Base-by-base conservation (phyloP, 2,113 vertebrate genomes). In the Ameiurus melas region DNA sequence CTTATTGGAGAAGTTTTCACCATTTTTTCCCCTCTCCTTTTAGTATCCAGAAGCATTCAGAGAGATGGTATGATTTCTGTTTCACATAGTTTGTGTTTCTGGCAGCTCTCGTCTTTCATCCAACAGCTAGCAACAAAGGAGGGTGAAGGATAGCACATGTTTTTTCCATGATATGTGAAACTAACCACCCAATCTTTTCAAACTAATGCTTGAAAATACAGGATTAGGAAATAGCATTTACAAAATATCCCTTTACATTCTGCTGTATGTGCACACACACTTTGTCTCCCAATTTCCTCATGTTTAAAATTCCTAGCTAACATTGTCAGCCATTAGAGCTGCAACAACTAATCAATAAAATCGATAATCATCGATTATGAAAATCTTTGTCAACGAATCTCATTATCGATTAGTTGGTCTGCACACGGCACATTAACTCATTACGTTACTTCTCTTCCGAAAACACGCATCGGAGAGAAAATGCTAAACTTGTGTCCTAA, bases 31-130 rank as follows among this genome's bases (percentile, higher is more conserved):
- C 2, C 7, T 51, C 13, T 33, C 17, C 55, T 36, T 68, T 58
- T 51, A 68, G 43, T 82, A 58, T 83, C 36, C 66, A 47, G 78
- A 83, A 71, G 51, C 14, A 33, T 87, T 85, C 16, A 85, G 62
- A 57, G 39, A 25, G 79, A 75, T 27, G n/a, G 55, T 22, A 68
- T 86, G 77, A 85, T 89, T 43, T 62, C n/a, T 51, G 39, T 39
- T 36, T 39, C 51, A 70, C 6, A 27, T 13, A 36, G 20, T 64
- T 85, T 47, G 83, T 53, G 27, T 19, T 64, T 39, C 78, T 80
- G 78, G 47, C 51, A 58, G 53, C 78, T 81, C 51, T 81, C 30
- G 17, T 6, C 53, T 5, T 22, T 36, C 53, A 36, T 22, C 7
- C 16, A 30, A 80, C 51, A 80, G 25, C 9, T 36, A 57, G 33